Evolutionary conservation across 2,113 vertebrate species (phyloP), one percentile per base, ranked within the genome.

Genomic region (Salminus brasiliensis): DNA sequence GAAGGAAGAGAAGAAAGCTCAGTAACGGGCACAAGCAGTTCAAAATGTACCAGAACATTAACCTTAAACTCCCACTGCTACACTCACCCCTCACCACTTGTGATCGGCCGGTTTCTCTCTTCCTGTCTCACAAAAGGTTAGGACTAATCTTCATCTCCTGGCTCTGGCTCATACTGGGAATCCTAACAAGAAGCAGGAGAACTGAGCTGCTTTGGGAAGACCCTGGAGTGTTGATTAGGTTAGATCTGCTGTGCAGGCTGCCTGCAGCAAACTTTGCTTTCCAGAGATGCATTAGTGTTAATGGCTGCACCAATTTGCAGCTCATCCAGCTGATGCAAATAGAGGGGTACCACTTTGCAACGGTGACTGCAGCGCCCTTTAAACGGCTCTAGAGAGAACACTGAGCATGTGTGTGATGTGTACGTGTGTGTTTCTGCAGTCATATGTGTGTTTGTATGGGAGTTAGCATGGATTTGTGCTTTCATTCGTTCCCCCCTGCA

Each of bases 201-300:
- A 59, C 11, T 2, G 29, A 41, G 23, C 27, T 47, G 36, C 18
- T 72, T 7, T 41, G 70, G 39, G 45, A 47, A 55, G 49, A 30
- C 43, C 66, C 32, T 30, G 8, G 25, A 80, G 66, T 65, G 29
- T 68, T 43, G 30, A 27, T n/a, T 29, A 66, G 12, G 39, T 60
- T 23, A 55, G 25, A 11, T 68, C 39, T 68, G 30, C 66, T 32
- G 16, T 39, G 32, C 59, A 43, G 29, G 30, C 66, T 76, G 74
- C 60, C 78, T 57, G 30, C 39, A 73, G 60, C 60, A 72, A 59
- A 69, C 53, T 21, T 45, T 32, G 32, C 66, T 66, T 49, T 79
- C 72, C 76, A 71, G 67, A 39, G n/a, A 34, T 74, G 75, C 68
- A 71, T 81, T 79, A 39, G 69, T 49, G 60, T 82, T 78, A 81